Evolutionary conservation across 2,113 vertebrate species (phyloP).

Genomic region (Anoura caudifer): DNA sequence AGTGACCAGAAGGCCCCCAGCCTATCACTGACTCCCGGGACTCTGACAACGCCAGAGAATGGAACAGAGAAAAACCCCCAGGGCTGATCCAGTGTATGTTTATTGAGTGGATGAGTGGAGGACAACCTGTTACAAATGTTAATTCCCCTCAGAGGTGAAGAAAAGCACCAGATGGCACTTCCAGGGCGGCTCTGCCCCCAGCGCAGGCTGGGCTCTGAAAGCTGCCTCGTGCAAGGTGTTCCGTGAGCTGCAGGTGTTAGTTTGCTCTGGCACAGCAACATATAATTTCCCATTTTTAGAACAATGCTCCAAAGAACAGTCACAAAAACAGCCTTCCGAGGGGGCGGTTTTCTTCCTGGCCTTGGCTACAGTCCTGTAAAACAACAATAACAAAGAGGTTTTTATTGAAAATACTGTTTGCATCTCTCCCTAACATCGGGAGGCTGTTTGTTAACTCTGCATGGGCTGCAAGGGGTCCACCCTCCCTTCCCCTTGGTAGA

Average conservation of each 20-base stretch:
- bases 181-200: fast-evolving
- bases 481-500: not conserved
- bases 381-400: slow-evolving; percentile 35
- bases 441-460: not conserved
- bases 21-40: not conserved
- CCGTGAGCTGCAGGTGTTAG: slow-evolving; percentile 40
- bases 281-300: slow-evolving; percentile 73
- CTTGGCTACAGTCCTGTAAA: slow-evolving; percentile 34
- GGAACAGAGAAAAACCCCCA: not conserved
- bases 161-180: fast-evolving
- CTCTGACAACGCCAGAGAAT: not conserved
- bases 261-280: slow-evolving; percentile 35
- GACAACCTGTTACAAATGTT: not conserved
- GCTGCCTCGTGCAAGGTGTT: not conserved
- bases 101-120: not conserved
- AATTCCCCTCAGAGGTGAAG: not conserved
- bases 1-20: not conserved
- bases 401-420: not conserved
- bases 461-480: not conserved
- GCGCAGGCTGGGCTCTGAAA: fast-evolving
- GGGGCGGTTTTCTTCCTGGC: slow-evolving; percentile 64
- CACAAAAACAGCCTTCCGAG: slow-evolving; percentile 56
- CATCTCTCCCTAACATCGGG: not conserved
- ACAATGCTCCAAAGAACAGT: slow-evolving; percentile 62
- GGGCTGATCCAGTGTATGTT: not conserved